These are phyloP conservation scores for Rotaria sp. DNA, from an alignment of 2,888 invertebrate species.

Conservation along the genomic window DNA sequence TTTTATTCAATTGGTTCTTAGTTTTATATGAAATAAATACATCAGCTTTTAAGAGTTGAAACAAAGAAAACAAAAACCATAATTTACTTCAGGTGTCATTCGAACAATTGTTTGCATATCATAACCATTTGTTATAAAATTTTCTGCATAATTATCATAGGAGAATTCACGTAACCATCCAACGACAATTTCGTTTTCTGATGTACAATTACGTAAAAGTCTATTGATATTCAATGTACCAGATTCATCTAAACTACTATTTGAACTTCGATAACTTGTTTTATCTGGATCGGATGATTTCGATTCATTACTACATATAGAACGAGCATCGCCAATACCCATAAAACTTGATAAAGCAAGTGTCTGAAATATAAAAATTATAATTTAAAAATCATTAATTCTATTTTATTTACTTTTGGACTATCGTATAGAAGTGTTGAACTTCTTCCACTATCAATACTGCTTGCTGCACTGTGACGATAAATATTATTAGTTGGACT, in stretches of 20 bases:
- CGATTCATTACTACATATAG: slow-evolving; percentile 8
- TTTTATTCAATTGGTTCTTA: too few relatives aligned
- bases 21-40: too few relatives aligned
- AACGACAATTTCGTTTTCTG: slow-evolving; percentile 59
- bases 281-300: slow-evolving; percentile 15
- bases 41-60: too few relatives aligned
- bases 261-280: slow-evolving; percentile 45
- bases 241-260: slow-evolving; percentile 61
- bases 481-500: neutral
- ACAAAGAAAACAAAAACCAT: neutral
- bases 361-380: neutral
- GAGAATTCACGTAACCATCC: slow-evolving; percentile 85
- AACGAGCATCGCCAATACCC: neutral
- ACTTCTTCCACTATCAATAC: slow-evolving; percentile 20
- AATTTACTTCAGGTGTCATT: slow-evolving; percentile 75
- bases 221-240: neutral
- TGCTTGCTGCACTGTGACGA: slow-evolving; percentile 11
- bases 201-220: neutral
- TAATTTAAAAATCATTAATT: neutral
- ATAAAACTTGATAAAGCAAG: neutral
- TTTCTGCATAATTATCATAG: slow-evolving; percentile 84
- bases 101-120: slow-evolving; percentile 94
- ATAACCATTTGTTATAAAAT: slow-evolving; percentile 89
- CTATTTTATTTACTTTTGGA: neutral
- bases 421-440: neutral